Evolutionary conservation across 2,113 vertebrate species (phyloP), one percentile per base, ranked within the genome.

Genomic region (Otocyon megalotis): DNA sequence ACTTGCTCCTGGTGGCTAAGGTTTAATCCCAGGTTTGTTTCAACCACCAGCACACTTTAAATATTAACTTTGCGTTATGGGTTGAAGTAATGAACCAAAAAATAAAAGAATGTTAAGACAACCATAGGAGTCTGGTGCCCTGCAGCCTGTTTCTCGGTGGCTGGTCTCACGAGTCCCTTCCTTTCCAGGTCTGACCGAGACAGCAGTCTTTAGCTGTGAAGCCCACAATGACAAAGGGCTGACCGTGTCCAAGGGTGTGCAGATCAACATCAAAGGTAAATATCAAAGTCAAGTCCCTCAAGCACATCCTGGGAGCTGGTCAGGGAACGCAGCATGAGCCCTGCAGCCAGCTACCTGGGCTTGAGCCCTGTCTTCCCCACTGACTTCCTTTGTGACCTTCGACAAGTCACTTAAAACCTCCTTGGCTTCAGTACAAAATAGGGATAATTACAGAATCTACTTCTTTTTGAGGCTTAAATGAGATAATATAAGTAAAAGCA

Each of bases 241-340:
- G 95, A 98, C 99, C 0, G 99, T 99, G 0, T 99, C 99, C 95
- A 99, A 97, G 91, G 99, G 99, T 0, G 99, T 99, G 65, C 98
- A 98, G 43, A 94, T 99, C 98, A 99, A 99, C 94, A 98, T 99
- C 71, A 99, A 99, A 99, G 99, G 99, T 99, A 98, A 98, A 98
- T 0, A 0, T 8, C 17, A 15, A 28, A 16, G 62, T 30, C 3
- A 14, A 32, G 65, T 2, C 30, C 28, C 30, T 22, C 0, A 6
- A 2, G 13, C 3, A 0, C 8, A 10, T 50, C 8, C 74, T 15
- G 32, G 72, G 37, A 2, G 17, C 24, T 17, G 8, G 9, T 5
- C 7, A 14, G 22, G 3, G 3, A 1, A 1, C 8, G 0, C 48
- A 5, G 9, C 30, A 2, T 15, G 30, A 87, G 56, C 81, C n/a